Evolutionary conservation across 2,888 invertebrate genomes (phyloP).

Genomic region (Hydrotaea cyrtoneurina): DNA sequence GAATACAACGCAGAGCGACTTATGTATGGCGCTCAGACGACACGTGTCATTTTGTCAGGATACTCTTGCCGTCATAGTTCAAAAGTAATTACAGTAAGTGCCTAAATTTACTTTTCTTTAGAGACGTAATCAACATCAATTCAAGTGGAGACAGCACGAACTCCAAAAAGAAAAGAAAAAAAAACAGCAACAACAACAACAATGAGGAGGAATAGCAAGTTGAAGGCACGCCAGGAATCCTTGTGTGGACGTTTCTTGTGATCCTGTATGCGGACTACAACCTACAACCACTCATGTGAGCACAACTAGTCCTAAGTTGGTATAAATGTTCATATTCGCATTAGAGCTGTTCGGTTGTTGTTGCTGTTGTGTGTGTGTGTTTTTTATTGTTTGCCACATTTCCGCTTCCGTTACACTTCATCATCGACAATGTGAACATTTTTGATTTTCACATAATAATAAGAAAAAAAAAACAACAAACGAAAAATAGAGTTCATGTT

Average conservation of each 20-base stretch:
- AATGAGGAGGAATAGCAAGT: no score
- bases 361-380: conserved; percentile 5
- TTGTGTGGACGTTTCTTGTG: not conserved
- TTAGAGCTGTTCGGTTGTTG: not conserved
- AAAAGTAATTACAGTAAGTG: conserved; percentile 62
- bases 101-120: conserved; percentile 54
- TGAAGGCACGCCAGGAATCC: not conserved
- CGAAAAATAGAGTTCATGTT: conserved; percentile 7
- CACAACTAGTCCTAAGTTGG: not conserved
- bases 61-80: conserved; percentile 13
- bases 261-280: no score
- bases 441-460: conserved; percentile 37
- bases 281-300: not conserved
- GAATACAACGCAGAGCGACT: not conserved
- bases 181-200: no score
- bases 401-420: conserved; percentile 53
- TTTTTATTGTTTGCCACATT: conserved; percentile 47
- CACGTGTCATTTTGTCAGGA: conserved; percentile 1
- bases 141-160: not conserved
- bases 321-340: not conserved
- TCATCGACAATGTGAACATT: conserved; percentile 12
- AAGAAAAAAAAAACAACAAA: not conserved
- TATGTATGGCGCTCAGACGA: not conserved
- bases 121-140: conserved; percentile 27
- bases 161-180: not conserved